Evolutionary conservation across 2,888 invertebrate genomes (phyloP), one percentile per base, ranked within the genome.

Genomic region (Agrenia bidenticulata): DNA sequence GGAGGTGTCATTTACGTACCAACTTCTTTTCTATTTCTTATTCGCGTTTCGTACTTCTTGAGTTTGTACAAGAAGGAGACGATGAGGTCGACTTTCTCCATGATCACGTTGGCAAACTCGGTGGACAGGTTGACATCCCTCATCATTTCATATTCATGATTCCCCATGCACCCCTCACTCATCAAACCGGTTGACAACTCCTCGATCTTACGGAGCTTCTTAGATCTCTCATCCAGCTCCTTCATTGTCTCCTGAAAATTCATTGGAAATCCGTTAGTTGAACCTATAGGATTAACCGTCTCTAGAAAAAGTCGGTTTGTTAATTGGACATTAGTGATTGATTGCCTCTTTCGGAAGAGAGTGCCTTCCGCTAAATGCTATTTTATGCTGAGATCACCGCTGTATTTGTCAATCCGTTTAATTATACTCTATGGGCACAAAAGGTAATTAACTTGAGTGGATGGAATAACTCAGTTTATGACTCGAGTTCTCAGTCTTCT

Each of bases 81-180:
- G 49, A 73, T 70, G 64, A 73, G 60, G 50, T 72, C 70, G 11
- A 69, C 66, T 63, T 73, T 73, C 59, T 70, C 72, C 60, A 66
- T 59, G n/a, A 64, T 61, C 19, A 68, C 64, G n/a, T 61, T 63
- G 21, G 64, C 66, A 61, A 68, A 65, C 41, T 66, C 61, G 1
- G 72, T 67, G 27, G 68, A 68, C n/a, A 73, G 62, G 15, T 45
- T 54, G 50, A 73, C 70, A 51, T 65, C 68, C 49, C 57, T 54
- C 45, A 73, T 56, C 57, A 70, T 58, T 19, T 60, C 66, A 42
- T 63, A 68, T 55, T 70, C 62, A 13, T 62, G 58, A 23, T 49
- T 66, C 15, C 59, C 55, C 58, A 63, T 59, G 26, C 73, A 73
- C n/a, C 64, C 57, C 26, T 68, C 64, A 19, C 59, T 64, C 57